Base-by-base conservation (phyloP, 2,113 vertebrate species). In the Neopipo cinnamomea region DNA sequence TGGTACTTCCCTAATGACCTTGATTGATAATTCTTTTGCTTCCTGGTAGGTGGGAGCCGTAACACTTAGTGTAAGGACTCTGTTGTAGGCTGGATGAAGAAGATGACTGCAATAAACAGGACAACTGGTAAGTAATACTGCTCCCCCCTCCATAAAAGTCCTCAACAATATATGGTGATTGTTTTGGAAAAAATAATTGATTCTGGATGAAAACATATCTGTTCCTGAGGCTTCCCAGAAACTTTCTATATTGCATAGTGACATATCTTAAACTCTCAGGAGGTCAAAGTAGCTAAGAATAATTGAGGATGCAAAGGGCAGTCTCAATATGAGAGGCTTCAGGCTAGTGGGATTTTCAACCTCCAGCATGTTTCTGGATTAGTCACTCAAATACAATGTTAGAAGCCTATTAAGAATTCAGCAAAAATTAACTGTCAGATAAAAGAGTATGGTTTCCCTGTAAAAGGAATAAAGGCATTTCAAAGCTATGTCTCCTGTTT, bases 11-110 rank as follows among this genome's bases (percentile, higher is more conserved):
- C 27, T 88, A 66, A 88, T 96, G 46, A 95, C 78, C 63, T 78
- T 96, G 66, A 96, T 20, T 97, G 97, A 97, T 74, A 94, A 96
- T 96, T 97, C 79, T 97, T 97, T 97, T 97, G 97, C 96, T 97
- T 97, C 96, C 95, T 96, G 96, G 93, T 97, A 97, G 97, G 97
- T 97, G 97, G 92, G 94, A 97, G 92, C 93, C 91, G 0, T 96
- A 96, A 94, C 52, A 24, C 90, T 96, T 97, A 97, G 94, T 96
- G 58, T 97, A 97, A 97, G 97, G 91, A 96, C 92, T 97, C 91
- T 96, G 92, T 97, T 96, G 75, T 96, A 97, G 96, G 95, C 96
- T 96, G 96, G 85, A 97, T 94, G 97, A 97, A 95, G 95, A 97
- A 72, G 91, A 96, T 73, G 93, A 96, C 97, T 85, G 39, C 92